Conservation (phyloP, 2,888 invertebrate genomes). For the Drosophila atripex region DNA sequence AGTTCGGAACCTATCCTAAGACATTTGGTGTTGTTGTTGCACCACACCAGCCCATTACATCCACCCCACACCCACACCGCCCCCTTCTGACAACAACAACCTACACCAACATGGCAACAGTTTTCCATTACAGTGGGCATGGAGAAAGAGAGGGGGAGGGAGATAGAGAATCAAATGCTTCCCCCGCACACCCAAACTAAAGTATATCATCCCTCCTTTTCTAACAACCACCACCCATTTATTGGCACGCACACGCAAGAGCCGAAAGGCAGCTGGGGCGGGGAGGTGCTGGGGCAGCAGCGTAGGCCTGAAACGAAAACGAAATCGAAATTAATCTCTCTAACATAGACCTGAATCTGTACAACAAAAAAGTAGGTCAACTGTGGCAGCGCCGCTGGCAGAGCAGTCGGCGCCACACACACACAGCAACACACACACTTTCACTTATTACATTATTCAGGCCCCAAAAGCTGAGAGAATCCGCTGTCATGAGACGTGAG, state of each 20-base stretch:
- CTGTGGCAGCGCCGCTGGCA: slow-evolving; percentile 81
- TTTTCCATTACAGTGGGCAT: slow-evolving; percentile 61
- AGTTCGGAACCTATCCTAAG: slow-evolving; percentile 73
- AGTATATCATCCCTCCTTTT: slow-evolving; percentile 6
- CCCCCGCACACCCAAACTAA: too few relatives aligned
- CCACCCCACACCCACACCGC: slow-evolving; percentile 7
- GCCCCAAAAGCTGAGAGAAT: slow-evolving; percentile 80
- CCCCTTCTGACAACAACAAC: slow-evolving; percentile 29
- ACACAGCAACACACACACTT: slow-evolving; percentile 86
- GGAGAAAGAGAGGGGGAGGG: slow-evolving; percentile 13
- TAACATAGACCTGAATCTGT: slow-evolving; percentile 96
- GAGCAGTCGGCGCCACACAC: slow-evolving; percentile 22
- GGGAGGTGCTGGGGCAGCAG: slow-evolving; percentile 4
- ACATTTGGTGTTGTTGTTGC: slow-evolving; percentile 59
- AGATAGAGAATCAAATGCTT: slow-evolving; percentile 2
- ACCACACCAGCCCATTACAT: slow-evolving; percentile 16
- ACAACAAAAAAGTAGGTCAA: slow-evolving; percentile 90
- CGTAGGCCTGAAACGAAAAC: slow-evolving; percentile 66
- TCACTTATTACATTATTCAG: slow-evolving; percentile 92
- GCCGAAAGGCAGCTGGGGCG: not conserved
- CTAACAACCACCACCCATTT: slow-evolving; percentile 40
- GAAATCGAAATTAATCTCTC: slow-evolving; percentile 84
- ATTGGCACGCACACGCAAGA: slow-evolving; percentile 18
- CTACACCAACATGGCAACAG: slow-evolving; percentile 67
- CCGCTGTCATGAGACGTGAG: slow-evolving; percentile 1